Evolutionary conservation across 2,113 vertebrate species (phyloP).

Genomic region (Numida meleagris): DNA sequence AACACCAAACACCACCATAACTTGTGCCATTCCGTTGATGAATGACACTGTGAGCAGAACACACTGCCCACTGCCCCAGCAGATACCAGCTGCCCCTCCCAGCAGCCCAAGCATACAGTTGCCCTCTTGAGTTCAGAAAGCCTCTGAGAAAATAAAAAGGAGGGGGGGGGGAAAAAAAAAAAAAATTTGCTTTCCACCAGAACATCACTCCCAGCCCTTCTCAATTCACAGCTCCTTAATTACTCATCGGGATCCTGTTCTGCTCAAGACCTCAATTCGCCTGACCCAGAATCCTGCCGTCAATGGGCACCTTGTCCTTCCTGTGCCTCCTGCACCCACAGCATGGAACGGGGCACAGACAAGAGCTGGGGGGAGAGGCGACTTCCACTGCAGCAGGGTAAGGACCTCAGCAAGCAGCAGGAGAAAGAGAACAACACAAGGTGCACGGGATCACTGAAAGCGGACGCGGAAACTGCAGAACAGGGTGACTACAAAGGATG

Average conservation of each 20-base stretch:
- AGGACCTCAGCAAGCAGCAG: background rate
- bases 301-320: background rate
- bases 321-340: background rate
- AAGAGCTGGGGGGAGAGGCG: fast-evolving
- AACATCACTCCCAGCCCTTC: background rate
- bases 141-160: background rate
- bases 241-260: background rate
- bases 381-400: background rate
- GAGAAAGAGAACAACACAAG: background rate
- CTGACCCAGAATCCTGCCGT: background rate
- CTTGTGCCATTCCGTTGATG: background rate
- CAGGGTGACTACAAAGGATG: no score
- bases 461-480: background rate
- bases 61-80: background rate
- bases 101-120: background rate
- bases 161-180: background rate
- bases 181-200: background rate
- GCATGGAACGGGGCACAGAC: background rate
- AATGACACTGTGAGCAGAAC: background rate
- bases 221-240: background rate
- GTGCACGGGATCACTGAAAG: fast-evolving
- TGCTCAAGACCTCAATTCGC: background rate
- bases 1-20: background rate
- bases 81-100: background rate
- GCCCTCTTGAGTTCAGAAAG: background rate